These are phyloP conservation scores for Choristoneura rosaceana DNA, from an alignment of 2,888 invertebrate genomes.

Conservation along the genomic window DNA sequence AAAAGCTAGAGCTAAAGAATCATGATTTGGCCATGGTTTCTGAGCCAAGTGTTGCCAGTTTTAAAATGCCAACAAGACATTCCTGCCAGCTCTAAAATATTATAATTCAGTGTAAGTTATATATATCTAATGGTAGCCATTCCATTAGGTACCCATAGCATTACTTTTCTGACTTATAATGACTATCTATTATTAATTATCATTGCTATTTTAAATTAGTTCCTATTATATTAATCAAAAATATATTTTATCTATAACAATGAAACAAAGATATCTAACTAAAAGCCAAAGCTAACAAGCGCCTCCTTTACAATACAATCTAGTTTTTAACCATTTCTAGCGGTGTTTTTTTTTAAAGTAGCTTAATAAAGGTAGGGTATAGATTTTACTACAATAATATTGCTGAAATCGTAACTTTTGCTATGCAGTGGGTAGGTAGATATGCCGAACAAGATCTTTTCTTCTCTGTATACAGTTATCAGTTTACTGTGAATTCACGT, in stretches of 20 bases:
- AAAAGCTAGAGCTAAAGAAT: not conserved
- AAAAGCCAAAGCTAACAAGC: not conserved
- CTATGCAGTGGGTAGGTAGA: slow-evolving; percentile 26
- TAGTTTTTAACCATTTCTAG: not conserved
- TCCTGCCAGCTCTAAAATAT: slow-evolving; percentile 1
- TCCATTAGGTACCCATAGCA: too few species aligned
- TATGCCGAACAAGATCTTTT: not conserved
- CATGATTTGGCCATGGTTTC: not conserved
- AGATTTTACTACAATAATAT: not conserved
- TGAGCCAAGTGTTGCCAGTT: slow-evolving; percentile 4
- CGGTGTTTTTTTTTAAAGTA: not conserved
- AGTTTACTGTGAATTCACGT: slow-evolving; percentile 7
- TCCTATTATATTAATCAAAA: not conserved
- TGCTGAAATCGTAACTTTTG: slow-evolving; percentile 5
- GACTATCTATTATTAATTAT: not conserved
- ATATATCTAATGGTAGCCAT: too few species aligned
- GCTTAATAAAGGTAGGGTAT: not conserved
- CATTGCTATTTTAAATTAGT: not conserved
- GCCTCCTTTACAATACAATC: not conserved
- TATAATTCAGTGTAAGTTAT: not conserved
- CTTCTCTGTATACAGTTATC: not conserved
- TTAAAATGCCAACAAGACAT: not conserved
- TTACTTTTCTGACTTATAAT: not conserved
- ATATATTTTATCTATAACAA: not conserved
- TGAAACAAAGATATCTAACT: not conserved